Percentiles rank a stretch among this genome's conserved stretches.
These are phyloP conservation scores for Callinectes sapidus DNA, from an alignment of 2,888 invertebrate species.

Conservation along the genomic window DNA sequence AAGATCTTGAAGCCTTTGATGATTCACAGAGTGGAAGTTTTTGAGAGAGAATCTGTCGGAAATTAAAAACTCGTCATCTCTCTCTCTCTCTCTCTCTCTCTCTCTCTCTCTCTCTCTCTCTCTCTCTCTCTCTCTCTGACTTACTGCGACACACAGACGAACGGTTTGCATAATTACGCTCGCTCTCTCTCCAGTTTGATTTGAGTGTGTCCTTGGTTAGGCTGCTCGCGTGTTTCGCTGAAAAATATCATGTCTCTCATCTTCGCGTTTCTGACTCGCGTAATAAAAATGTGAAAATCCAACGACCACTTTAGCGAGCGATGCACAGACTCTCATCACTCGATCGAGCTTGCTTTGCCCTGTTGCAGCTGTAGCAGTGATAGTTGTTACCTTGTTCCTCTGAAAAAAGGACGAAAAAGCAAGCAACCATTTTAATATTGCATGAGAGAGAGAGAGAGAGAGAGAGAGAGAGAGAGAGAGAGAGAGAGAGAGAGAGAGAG, in stretches of 20 bases:
- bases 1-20: neutral
- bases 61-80: constrained; percentile 3
- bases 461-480: no score
- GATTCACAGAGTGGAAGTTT: constrained; percentile 2
- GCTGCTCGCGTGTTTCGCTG: neutral
- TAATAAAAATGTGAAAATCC: neutral
- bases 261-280: neutral
- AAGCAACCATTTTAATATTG: no score
- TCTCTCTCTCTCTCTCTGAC: neutral
- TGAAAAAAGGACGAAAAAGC: no score
- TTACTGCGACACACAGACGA: neutral
- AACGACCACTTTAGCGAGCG: neutral
- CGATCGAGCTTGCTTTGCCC: neutral
- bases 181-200: neutral
- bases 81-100: constrained; percentile 30
- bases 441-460: no score
- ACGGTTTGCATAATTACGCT: neutral
- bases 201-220: neutral
- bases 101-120: neutral
- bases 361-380: neutral
- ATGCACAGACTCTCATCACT: neutral
- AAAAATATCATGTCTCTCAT: neutral
- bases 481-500: no score
- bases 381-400: no score
- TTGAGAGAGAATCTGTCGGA: neutral